Conservation (phyloP, 2,888 invertebrate species). For the Cyrtodaria siliqua region DNA sequence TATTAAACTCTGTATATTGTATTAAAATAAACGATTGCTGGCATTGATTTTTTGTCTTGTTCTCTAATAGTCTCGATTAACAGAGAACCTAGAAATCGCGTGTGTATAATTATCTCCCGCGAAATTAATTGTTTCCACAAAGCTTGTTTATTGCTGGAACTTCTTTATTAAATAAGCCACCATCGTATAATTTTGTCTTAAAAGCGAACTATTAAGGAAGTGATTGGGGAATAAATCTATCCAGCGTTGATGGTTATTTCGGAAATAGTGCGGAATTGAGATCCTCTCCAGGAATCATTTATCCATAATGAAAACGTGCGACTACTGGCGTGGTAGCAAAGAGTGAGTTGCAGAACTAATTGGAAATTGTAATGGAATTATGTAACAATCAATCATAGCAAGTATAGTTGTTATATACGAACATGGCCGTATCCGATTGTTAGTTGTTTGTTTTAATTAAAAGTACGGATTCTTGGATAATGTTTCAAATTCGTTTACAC, state of each 20-base stretch:
- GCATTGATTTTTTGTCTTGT: slow-evolving; percentile 4
- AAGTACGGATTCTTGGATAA: too few relatives aligned
- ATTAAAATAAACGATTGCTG: too few relatives aligned
- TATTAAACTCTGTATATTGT: too few relatives aligned
- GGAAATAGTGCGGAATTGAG: slow-evolving; percentile 22
- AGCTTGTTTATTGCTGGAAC: slow-evolving; percentile 34
- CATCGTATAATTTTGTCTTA: slow-evolving; percentile 45
- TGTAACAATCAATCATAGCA: too few relatives aligned
- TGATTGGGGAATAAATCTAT: slow-evolving; percentile 30
- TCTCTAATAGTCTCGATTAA: too few relatives aligned
- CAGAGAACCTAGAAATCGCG: background rate
- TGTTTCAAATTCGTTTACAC: too few relatives aligned
- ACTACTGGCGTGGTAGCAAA: background rate
- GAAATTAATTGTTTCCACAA: slow-evolving; percentile 50
- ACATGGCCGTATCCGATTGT: too few relatives aligned
- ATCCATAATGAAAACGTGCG: background rate
- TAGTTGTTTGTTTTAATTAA: too few relatives aligned
- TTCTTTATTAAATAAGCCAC: slow-evolving; percentile 48
- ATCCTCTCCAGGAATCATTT: too few relatives aligned
- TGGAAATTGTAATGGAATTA: too few relatives aligned
- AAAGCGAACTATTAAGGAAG: slow-evolving; percentile 39
- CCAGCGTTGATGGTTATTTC: slow-evolving; percentile 34
- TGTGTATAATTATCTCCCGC: slow-evolving; percentile 8
- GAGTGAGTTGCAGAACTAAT: background rate
- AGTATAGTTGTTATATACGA: too few relatives aligned